Percentiles rank a stretch among this genome's conserved stretches.
These are phyloP conservation scores for Drosophila pallidifrons DNA, from an alignment of 1,140 invertebrate species.

Conservation along the genomic window DNA sequence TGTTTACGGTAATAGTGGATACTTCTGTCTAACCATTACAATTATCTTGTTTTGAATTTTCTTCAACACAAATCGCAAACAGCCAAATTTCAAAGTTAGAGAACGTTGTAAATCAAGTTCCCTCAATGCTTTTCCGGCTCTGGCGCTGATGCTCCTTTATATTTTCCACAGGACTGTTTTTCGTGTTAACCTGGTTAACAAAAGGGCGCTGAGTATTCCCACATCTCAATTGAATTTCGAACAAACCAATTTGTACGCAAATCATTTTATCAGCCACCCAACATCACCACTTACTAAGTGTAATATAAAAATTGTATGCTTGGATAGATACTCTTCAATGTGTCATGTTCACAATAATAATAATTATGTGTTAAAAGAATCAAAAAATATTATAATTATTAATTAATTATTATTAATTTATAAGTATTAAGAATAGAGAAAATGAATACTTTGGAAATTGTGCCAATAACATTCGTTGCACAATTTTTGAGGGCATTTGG, in stretches of 20 bases:
- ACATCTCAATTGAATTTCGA: slow-evolving; percentile 77
- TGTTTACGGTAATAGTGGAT: too few relatives aligned
- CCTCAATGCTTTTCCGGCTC: slow-evolving; percentile 15
- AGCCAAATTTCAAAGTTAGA: slow-evolving; percentile 37
- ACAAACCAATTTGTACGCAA: slow-evolving; percentile 76
- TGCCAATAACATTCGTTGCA: too few relatives aligned
- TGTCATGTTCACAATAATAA: too few relatives aligned
- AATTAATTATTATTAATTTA: too few relatives aligned
- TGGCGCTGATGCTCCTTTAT: slow-evolving; percentile 50
- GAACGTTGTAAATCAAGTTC: slow-evolving; percentile 41
- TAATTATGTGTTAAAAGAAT: too few relatives aligned
- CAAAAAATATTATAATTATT: too few relatives aligned
- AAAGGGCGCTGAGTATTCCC: slow-evolving; percentile 72
- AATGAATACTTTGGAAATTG: too few relatives aligned
- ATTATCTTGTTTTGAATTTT: too few relatives aligned
- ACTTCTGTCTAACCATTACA: too few relatives aligned
- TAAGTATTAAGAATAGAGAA: too few relatives aligned
- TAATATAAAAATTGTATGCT: slow-evolving; percentile 33
- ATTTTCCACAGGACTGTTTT: slow-evolving; percentile 55
- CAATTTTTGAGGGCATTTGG: not conserved
- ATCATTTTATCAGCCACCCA: slow-evolving; percentile 74
- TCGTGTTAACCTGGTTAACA: slow-evolving; percentile 63
- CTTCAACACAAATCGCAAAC: too few relatives aligned
- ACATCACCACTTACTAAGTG: slow-evolving; percentile 37
- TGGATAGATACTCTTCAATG: slow-evolving; percentile 8